phyloP scores from a whole-genome alignment of 2,113 vertebrate species.

The Sialia sialis region DNA sequence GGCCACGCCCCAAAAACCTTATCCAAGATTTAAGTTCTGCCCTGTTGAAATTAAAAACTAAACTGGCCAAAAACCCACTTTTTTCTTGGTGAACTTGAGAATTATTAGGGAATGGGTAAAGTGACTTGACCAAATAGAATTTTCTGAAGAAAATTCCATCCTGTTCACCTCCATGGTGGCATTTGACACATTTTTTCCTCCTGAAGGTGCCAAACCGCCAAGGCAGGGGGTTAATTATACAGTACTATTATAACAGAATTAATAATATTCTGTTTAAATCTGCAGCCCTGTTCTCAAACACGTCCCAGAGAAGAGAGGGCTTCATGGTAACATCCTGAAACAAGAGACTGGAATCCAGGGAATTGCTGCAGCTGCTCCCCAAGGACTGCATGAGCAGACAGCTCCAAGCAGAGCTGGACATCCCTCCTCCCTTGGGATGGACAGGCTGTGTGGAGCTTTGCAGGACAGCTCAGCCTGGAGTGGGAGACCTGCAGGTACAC shows the following conservation, averaged over 20 bases:
- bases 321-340: not conserved
- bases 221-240: not conserved
- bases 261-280: not conserved
- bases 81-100: not conserved
- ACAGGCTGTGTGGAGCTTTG: constrained; percentile 12
- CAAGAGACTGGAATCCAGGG: not conserved
- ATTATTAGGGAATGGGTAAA: not conserved
- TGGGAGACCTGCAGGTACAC: constrained; percentile 29
- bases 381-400: not conserved
- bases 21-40: not conserved
- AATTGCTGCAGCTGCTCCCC: not conserved
- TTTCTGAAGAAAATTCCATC: not conserved
- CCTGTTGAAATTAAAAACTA: not conserved
- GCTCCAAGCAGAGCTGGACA: constrained; percentile 14
- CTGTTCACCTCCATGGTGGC: not conserved
- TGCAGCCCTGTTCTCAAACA: constrained; percentile 77
- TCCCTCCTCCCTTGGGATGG: not conserved
- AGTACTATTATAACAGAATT: not conserved
- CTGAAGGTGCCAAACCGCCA: not conserved
- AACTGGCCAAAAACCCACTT: accelerated
- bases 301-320: constrained; percentile 23
- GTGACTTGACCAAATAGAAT: not conserved
- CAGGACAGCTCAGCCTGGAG: not conserved
- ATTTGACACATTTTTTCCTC: not conserved
- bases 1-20: not conserved